Evolutionary conservation across 2,113 vertebrate genomes (phyloP), one percentile per base, ranked within the genome.

Genomic region (Daphoenositta chrysoptera): DNA sequence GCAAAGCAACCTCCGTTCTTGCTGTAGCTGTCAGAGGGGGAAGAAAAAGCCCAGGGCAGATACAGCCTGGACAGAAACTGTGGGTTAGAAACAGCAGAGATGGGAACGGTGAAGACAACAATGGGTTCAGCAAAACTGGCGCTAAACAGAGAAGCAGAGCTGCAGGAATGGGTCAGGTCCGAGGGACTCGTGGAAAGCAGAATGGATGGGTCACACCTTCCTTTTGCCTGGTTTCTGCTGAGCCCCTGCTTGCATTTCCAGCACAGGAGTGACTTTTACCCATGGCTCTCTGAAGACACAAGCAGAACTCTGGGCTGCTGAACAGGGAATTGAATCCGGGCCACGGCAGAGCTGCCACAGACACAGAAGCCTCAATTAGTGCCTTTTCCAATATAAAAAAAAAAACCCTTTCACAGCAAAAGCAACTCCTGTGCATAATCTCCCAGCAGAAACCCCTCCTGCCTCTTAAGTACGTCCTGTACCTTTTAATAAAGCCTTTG

Each of bases 401-500:
- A 21, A 45, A 22, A 37, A 0, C 1, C 15, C 4, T 76, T 93
- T 79, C 78, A 71, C 12, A 77, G 72, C 30, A 87, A 75, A 87
- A 90, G 76, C 48, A 84, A 60, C 58, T 76, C 83, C 56, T 80
- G 77, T 4, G 10, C 70, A 63, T 39, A 72, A 39, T 51, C 30
- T 68, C 70, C 14, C 56, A 66, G 61, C 48, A 94, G 80, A 90
- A 90, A 66, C 48, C 53, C 27, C n/a, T 92, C 10, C 68, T 80
- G 83, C 37, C 91, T 70, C 47, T 44, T 12, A 51, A 85, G 30
- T 30, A 69, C 7, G 33, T 39, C n/a, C 75, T 83, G 89, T 73
- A 72, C 19, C 85, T 95, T 87, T 68, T 91, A 94, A 94, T 87
- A 66, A 87, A 80, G 56, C 70, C 87, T 95, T 66, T 80, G 54